Conservation (phyloP, 2,888 invertebrate genomes). For the Cantharis nigra region DNA sequence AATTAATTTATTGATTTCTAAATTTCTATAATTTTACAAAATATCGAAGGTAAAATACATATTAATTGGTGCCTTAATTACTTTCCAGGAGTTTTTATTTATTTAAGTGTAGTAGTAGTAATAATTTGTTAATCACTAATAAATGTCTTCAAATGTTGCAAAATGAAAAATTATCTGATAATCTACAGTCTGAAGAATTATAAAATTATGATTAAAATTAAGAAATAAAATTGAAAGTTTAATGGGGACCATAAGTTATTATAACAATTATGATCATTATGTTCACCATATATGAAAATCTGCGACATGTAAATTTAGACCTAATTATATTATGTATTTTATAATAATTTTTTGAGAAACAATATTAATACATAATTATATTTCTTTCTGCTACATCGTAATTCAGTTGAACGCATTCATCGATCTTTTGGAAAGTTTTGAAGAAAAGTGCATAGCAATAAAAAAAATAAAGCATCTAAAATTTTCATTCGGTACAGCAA, state of each 20-base stretch:
- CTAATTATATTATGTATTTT: background rate
- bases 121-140: background rate
- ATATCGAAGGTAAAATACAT: background rate
- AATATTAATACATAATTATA: background rate
- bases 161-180: background rate
- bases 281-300: too few species aligned
- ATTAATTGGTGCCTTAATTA: background rate
- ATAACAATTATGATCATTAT: background rate
- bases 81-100: background rate
- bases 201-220: background rate
- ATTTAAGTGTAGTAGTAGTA: background rate
- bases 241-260: background rate
- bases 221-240: background rate
- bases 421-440: background rate
- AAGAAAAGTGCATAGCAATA: background rate
- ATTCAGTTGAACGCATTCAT: background rate
- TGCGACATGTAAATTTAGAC: background rate
- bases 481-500: background rate
- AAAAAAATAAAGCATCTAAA: background rate
- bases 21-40: background rate
- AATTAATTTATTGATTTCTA: background rate
- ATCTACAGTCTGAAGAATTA: background rate
- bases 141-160: background rate
- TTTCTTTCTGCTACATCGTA: background rate
- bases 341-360: background rate